A percentile compares a stretch with the other conserved stretches of the same genome.
phyloP scores from a whole-genome alignment of 2,113 vertebrate genomes.

The Calypte anna region DNA sequence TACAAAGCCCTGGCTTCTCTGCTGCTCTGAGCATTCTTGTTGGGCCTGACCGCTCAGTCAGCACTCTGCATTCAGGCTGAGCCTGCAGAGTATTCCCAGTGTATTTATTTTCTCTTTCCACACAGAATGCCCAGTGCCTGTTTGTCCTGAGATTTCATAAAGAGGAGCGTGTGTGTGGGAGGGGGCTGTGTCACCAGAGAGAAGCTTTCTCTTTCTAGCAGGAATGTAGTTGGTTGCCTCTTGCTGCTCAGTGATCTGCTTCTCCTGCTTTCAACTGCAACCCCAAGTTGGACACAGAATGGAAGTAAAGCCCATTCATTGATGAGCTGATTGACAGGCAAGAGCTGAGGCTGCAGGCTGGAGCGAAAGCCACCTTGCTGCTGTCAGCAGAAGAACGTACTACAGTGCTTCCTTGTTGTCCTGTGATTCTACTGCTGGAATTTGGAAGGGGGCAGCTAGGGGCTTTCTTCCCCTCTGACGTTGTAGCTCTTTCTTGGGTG shows the following conservation, averaged over 20 bases:
- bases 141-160: constrained; percentile 40
- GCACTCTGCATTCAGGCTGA: constrained; percentile 45
- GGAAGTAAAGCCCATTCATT: constrained; percentile 50
- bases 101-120: constrained; percentile 68
- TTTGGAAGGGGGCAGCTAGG: background rate
- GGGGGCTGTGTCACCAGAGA: background rate
- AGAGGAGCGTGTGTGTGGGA: background rate
- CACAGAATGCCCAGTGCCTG: constrained; percentile 40
- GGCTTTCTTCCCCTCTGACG: background rate
- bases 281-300: background rate
- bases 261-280: constrained; percentile 47
- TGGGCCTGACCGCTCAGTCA: constrained; percentile 40
- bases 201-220: constrained; percentile 33
- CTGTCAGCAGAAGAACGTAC: background rate
- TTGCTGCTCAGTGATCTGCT: constrained; percentile 30
- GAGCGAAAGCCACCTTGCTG: background rate
- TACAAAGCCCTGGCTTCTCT: background rate
- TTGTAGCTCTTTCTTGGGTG: background rate
- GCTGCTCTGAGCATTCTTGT: background rate
- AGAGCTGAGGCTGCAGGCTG: constrained; percentile 36
- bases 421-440: background rate
- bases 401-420: background rate
- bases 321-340: constrained; percentile 38
- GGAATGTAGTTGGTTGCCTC: constrained; percentile 7
- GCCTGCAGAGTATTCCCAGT: constrained; percentile 48